Percentiles rank a stretch among this genome's conserved stretches.
Evolutionary conservation across 2,113 vertebrate species (phyloP).

Genomic region (Phodopus roborovskii): DNA sequence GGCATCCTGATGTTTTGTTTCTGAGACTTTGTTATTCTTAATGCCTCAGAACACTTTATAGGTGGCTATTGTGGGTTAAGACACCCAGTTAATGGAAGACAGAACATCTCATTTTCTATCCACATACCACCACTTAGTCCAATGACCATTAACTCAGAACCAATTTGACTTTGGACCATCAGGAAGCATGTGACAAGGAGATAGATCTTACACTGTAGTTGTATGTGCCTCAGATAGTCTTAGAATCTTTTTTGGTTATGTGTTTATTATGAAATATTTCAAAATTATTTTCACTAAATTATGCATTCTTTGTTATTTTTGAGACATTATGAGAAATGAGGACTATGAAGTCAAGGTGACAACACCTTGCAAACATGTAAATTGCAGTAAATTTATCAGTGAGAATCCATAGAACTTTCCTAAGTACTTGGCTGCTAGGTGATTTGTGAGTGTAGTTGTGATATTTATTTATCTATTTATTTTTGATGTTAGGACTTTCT

Average conservation of each 20-base stretch:
- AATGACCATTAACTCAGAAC: neutral
- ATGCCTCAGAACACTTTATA: neutral
- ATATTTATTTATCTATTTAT: neutral
- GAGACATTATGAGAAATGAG: neutral
- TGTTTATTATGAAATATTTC: neutral
- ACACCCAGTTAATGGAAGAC: neutral
- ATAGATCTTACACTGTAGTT: neutral
- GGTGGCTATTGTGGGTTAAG: neutral
- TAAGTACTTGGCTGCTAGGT: neutral
- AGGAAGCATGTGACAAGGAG: neutral
- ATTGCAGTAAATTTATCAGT: neutral
- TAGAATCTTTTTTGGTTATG: neutral
- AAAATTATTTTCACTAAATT: neutral
- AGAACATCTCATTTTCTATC: neutral
- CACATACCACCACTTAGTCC: neutral
- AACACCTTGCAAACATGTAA: neutral
- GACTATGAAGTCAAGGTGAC: neutral
- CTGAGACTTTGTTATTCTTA: neutral
- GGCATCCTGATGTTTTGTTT: neutral
- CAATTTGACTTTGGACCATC: neutral
- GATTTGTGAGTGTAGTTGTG: neutral
- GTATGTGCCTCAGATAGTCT: neutral
- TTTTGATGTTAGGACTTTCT: neutral
- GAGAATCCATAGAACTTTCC: constrained; percentile 10
- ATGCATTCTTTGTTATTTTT: neutral